Base-by-base conservation (phyloP, 2,797 vertebrate species). In the Alectoris magna region DNA sequence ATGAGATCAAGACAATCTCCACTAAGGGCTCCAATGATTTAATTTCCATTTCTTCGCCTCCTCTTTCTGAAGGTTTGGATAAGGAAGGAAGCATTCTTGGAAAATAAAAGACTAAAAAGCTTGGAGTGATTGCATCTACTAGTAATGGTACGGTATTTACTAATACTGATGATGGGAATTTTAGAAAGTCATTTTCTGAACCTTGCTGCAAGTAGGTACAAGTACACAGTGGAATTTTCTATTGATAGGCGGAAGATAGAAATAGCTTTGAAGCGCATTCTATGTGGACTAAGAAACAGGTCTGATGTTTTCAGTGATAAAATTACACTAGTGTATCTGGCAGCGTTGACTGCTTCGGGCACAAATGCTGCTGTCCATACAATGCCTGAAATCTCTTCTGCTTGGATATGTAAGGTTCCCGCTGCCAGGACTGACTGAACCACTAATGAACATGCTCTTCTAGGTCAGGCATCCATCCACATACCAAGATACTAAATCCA, bases 311-410 rank as follows among this genome's bases (percentile, higher is more conserved):
- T 62, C 67, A 84, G 16, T 48, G 49, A 78, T 59, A 83, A 93
- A 91, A 86, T 75, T 86, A 74, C 48, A 48, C 41, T 41, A 41
- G 16, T 6, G 26, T 62, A 86, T 6, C 14, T 38, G 7, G 38
- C 27, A 91, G 60, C 4, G 44, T 22, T 88, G 67, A 88, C 1
- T 58, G 31, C 27, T 87, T 2, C 31, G 19, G 44, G 44, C 46
- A 51, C 23, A 86, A 83, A 86, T 21, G 13, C 16, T 69, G 49
- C 48, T 85, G 70, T 66, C 86, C 70, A 88, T 46, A 75, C 24
- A 72, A 78, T 14, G 80, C 49, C 85, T 86, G 44, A 88, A 90
- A 86, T 90, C 17, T 88, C 83, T 90, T 67, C 89, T 90, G 55
- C 78, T 94, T 94, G 58, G 69, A 71, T 86, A 93, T 9, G 44